Evolutionary conservation across 2,888 invertebrate species (phyloP).

Genomic region (Lepidonotus clava): DNA sequence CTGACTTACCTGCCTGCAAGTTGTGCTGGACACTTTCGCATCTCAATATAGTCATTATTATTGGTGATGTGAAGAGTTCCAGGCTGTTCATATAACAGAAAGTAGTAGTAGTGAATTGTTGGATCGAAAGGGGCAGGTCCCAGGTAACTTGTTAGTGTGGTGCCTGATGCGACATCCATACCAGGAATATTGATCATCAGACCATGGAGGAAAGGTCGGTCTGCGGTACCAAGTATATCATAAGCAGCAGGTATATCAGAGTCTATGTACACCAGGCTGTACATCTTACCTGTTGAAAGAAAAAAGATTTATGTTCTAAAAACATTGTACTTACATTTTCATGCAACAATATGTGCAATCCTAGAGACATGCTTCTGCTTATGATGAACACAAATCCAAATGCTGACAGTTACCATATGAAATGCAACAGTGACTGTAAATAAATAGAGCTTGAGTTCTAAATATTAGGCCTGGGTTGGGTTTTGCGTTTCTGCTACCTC

Average conservation of each 20-base stretch:
- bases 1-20: background rate
- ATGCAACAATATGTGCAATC: no score
- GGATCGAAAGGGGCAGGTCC: background rate
- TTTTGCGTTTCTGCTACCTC: no score
- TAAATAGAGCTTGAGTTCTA: no score
- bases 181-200: slow-evolving; percentile 23
- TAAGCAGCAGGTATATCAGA: background rate
- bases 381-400: no score
- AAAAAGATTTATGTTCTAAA: no score
- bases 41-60: background rate
- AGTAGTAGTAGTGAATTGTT: slow-evolving; percentile 4
- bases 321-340: no score
- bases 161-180: background rate
- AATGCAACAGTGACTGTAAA: no score
- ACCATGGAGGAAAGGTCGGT: background rate
- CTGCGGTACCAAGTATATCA: background rate
- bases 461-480: no score
- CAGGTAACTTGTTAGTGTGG: background rate
- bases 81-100: background rate
- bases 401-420: no score
- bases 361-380: no score
- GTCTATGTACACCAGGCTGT: slow-evolving; percentile 1
- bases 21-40: background rate
- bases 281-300: slow-evolving; percentile 32
- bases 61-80: background rate